These are phyloP conservation scores for Drosophila navojoa DNA, from an alignment of 1,140 invertebrate genomes.

Conservation along the genomic window DNA sequence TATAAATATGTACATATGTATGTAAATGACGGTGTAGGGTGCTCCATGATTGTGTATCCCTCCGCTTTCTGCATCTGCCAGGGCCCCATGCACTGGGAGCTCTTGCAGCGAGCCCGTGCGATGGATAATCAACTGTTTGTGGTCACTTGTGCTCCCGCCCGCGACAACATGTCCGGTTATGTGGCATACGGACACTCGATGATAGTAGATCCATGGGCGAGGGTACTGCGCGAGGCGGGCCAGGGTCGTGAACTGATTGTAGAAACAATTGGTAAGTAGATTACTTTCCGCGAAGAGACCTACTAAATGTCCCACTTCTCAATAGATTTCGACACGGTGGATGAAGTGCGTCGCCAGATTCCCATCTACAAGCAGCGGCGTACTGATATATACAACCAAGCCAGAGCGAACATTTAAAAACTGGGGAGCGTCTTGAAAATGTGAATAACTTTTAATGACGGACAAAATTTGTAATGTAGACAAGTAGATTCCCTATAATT, in stretches of 20 bases:
- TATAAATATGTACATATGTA: no score
- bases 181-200: conserved; percentile 95
- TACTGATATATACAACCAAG: conserved; percentile 89
- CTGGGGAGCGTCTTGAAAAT: conserved; percentile 12
- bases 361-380: conserved; percentile 91
- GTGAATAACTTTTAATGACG: conserved; percentile 24
- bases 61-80: conserved; percentile 99
- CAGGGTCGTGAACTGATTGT: conserved; percentile 89
- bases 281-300: conserved; percentile 17
- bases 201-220: conserved; percentile 94
- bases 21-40: conserved; percentile 84
- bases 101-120: conserved; percentile 91
- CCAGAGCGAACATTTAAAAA: conserved; percentile 13
- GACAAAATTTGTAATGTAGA: not conserved
- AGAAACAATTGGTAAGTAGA: conserved; percentile 87
- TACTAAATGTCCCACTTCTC: not conserved
- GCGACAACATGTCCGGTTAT: conserved; percentile 89
- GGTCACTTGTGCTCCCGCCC: conserved; percentile 90
- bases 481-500: conserved; percentile 5
- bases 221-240: conserved; percentile 89
- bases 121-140: conserved; percentile 94
- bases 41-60: conserved; percentile 93
- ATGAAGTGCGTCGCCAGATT: conserved; percentile 92
- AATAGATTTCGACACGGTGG: conserved; percentile 89
- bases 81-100: conserved; percentile 96